Conservation (phyloP, 1,140 invertebrate genomes). For the Geopemphigus sp. region DNA sequence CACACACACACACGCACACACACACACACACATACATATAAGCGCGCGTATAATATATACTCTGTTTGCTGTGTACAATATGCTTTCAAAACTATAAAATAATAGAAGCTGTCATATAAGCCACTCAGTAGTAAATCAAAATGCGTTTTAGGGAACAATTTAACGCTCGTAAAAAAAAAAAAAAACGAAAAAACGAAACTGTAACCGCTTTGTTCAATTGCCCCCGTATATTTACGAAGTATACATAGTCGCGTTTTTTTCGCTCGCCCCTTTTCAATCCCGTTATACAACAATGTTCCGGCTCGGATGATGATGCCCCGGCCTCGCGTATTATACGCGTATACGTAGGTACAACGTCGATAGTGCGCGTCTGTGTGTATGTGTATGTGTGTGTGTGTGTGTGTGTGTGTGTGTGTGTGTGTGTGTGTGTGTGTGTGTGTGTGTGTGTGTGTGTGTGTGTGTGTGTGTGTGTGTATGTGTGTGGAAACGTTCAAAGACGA, state of each 20-base stretch:
- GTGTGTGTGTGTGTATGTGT: too few species aligned
- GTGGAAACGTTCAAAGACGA: too few species aligned
- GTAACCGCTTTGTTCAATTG: conserved; percentile 47
- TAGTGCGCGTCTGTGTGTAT: not conserved
- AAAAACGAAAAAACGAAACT: conserved; percentile 36
- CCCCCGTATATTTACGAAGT: conserved; percentile 5
- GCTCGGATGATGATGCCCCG: not conserved
- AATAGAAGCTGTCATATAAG: conserved; percentile 40
- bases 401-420: too few species aligned
- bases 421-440: too few species aligned
- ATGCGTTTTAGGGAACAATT: conserved; percentile 44
- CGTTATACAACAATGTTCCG: conserved; percentile 20
- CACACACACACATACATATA: not conserved
- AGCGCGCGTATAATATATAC: not conserved
- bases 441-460: too few species aligned
- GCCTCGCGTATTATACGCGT: too few species aligned
- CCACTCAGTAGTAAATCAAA: conserved; percentile 45
- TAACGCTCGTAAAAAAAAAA: conserved; percentile 36
- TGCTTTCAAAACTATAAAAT: conserved; percentile 37
- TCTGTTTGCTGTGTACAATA: not conserved
- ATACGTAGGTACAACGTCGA: not conserved
- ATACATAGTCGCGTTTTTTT: conserved; percentile 10
- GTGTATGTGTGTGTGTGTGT: not conserved
- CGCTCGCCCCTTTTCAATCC: conserved; percentile 14
- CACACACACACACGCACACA: not conserved